Percentiles rank a stretch among this genome's conserved stretches.
These are phyloP conservation scores for Incurvaria masculella DNA, from an alignment of 2,888 invertebrate species.

Conservation along the genomic window DNA sequence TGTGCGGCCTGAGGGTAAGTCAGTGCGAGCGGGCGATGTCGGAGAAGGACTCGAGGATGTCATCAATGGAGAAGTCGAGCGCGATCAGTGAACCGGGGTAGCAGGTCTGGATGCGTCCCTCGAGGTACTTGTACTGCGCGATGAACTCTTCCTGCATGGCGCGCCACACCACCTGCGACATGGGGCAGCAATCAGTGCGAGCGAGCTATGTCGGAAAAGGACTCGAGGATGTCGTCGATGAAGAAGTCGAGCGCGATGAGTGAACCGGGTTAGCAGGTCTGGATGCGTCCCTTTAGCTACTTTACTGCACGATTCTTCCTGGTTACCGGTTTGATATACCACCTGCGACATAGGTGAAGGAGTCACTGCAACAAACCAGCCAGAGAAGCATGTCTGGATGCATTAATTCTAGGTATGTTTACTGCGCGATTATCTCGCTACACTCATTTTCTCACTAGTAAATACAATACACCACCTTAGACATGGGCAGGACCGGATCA, in stretches of 20 bases:
- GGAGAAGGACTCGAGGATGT: slow-evolving; percentile 95
- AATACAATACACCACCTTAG: too few species aligned
- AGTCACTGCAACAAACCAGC: too few species aligned
- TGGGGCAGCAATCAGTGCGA: slow-evolving; percentile 78
- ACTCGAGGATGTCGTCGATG: slow-evolving; percentile 92
- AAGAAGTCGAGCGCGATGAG: slow-evolving; percentile 92
- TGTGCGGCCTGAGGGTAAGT: too few species aligned
- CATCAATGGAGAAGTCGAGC: slow-evolving; percentile 92
- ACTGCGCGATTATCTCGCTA: slow-evolving; percentile 97
- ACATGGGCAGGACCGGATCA: too few species aligned
- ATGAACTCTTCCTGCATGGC: slow-evolving; percentile 99
- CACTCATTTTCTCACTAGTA: too few species aligned
- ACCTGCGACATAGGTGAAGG: too few species aligned
- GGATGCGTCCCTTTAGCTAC: slow-evolving; percentile 90
- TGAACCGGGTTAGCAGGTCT: slow-evolving; percentile 94
- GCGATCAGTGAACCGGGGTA: slow-evolving; percentile 94
- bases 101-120: slow-evolving; percentile 90
- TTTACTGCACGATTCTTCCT: too few species aligned
- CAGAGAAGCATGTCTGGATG: too few species aligned
- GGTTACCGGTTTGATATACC: too few species aligned
- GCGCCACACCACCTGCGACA: slow-evolving; percentile 89
- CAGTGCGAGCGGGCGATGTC: slow-evolving; percentile 96
- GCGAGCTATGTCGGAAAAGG: slow-evolving; percentile 97
- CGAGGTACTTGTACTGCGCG: slow-evolving; percentile 82
- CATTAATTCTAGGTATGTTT: slow-evolving; percentile 74